Evolutionary conservation across 1,140 invertebrate species (phyloP).

Genomic region (Lucilia sericata): DNA sequence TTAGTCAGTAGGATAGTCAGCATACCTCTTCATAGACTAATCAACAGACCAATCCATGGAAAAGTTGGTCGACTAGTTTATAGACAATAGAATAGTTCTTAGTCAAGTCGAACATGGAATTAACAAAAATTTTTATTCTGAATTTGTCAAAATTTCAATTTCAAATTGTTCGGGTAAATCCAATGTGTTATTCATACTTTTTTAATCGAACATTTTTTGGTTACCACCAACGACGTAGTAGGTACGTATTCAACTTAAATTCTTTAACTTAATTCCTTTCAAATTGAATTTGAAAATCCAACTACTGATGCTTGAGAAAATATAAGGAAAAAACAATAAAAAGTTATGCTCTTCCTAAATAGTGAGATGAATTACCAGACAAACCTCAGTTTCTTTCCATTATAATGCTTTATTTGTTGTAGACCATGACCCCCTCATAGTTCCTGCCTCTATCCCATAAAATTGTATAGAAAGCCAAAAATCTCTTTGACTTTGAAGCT

Average conservation of each 20-base stretch:
- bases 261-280: neutral
- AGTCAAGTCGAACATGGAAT: no score
- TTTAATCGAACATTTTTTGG: neutral
- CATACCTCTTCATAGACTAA: no score
- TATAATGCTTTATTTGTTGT: neutral
- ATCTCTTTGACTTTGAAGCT: neutral
- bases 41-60: no score
- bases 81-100: no score
- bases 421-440: neutral
- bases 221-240: neutral
- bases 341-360: neutral
- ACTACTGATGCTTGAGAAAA: neutral
- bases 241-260: neutral
- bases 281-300: slow-evolving; percentile 22
- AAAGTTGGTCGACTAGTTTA: no score
- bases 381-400: neutral
- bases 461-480: neutral
- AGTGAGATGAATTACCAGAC: neutral
- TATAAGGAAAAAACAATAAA: neutral
- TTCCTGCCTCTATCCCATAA: neutral
- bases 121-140: no score
- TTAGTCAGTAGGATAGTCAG: no score
- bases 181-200: no score
- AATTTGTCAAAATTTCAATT: no score
- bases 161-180: no score